Conservation (phyloP, 2,113 vertebrate genomes). For the Sialia sialis region DNA sequence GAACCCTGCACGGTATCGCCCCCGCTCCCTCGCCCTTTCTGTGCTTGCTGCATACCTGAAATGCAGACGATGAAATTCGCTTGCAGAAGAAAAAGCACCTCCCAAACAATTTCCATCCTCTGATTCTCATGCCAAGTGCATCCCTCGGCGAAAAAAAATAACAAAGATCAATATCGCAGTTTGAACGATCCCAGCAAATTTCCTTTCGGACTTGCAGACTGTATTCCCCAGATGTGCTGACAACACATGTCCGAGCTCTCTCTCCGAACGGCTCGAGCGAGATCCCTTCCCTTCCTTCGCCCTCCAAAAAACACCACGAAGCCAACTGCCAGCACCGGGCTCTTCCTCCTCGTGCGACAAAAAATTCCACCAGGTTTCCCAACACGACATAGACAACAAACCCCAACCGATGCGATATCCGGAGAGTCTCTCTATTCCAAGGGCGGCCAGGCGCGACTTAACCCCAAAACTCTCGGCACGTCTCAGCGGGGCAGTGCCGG, state of each 20-base stretch:
- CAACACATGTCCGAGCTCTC: constrained; percentile 84
- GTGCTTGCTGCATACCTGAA: constrained; percentile 83
- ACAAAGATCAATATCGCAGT: constrained; percentile 81
- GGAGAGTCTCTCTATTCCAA: constrained; percentile 50
- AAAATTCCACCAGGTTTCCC: constrained; percentile 68
- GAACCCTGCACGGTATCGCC: neutral
- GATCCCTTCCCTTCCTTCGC: constrained; percentile 62
- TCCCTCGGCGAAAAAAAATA: constrained; percentile 82
- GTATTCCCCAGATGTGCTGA: constrained; percentile 84
- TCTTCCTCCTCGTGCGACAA: constrained; percentile 62
- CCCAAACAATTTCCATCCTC: constrained; percentile 99
- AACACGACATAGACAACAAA: constrained; percentile 76
- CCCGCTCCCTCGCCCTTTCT: neutral
- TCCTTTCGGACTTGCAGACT: constrained; percentile 82
- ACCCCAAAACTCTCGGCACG: constrained; percentile 60
- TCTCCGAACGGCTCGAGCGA: constrained; percentile 47
- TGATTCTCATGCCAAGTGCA: constrained; percentile 94
- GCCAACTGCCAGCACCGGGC: constrained; percentile 39
- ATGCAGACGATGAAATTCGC: constrained; percentile 94
- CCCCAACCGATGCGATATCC: constrained; percentile 47
- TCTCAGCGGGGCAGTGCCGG: constrained; percentile 61
- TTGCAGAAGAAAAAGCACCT: constrained; percentile 96
- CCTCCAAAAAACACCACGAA: constrained; percentile 54
- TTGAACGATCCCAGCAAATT: constrained; percentile 78
- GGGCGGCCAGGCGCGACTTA: constrained; percentile 36